Base-by-base conservation (phyloP, 2,888 invertebrate genomes). In the Drosophila formosana region DNA sequence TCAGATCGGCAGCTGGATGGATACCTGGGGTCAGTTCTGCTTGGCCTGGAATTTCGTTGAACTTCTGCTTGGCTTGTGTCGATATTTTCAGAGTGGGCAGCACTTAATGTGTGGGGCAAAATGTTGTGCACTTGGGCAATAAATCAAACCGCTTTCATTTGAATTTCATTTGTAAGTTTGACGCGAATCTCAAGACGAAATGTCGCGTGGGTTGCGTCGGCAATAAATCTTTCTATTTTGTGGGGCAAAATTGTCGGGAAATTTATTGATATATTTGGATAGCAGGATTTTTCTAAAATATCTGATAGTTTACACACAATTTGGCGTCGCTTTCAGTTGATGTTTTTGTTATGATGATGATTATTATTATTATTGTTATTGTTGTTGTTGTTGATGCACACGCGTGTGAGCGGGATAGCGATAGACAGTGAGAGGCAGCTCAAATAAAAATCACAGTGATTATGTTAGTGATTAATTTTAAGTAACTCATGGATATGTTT, bases 401-500 rank as follows among this genome's bases (percentile, higher is more conserved):
- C 89, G 72, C 86, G 65, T 51, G 64, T 5, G 39, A 39, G 74
- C 75, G 62, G 58, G 39, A 26, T 49, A 39, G 43, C 13, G 58
- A 13, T 51, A 49, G 49, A 28, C 28, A 25, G 56, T 23, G 25
- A 45, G 32, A 34, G 60, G 58, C 58, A 68, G 66, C 65, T 86
- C 83, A 86, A 87, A 84, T 88, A 75, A 82, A 87, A 87, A 82
- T 84, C 86, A 82, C 85, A 89, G 86, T 80, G 86, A 86, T 86
- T 88, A 86, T 86, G 85, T 81, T 87, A 86, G 86, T 88, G 86
- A 87, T 86, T 86, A 86, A 89, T 81, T 84, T 86, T 89, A 87
- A 86, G 86, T 89, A 89, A 89, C 89, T 89, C 89, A 72, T 78
- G 82, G 84, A 89, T 87, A 84, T 82, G 88, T 89, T 86, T 86